A percentile compares a stretch with the other conserved stretches of the same genome.
These are phyloP conservation scores for Psococerastis gibbosa DNA, from an alignment of 2,888 invertebrate genomes.

Conservation along the genomic window DNA sequence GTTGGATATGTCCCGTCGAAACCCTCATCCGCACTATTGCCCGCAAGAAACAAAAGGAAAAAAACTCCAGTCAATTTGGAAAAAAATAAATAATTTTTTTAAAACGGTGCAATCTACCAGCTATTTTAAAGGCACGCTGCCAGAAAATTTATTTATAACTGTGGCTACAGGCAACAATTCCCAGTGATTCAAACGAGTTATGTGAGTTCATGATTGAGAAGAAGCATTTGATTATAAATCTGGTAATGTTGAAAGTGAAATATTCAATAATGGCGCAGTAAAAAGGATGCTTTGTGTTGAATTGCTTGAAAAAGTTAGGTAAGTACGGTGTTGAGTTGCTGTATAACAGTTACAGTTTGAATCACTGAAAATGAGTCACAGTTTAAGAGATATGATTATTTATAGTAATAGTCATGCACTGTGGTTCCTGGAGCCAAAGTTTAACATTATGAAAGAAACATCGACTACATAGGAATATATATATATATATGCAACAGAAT, in stretches of 20 bases:
- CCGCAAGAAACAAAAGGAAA: slow-evolving; percentile 7
- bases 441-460: background rate
- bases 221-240: too few relatives aligned
- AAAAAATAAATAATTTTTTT: slow-evolving; percentile 8
- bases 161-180: slow-evolving; percentile 4
- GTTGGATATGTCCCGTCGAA: slow-evolving; percentile 99
- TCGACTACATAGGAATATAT: background rate
- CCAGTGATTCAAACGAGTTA: background rate
- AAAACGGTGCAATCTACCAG: slow-evolving; percentile 7
- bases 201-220: too few relatives aligned
- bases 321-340: too few relatives aligned
- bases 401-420: too few relatives aligned
- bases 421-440: slow-evolving; percentile 8
- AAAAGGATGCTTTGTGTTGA: too few relatives aligned
- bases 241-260: too few relatives aligned
- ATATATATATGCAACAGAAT: background rate
- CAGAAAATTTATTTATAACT: background rate
- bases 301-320: too few relatives aligned
- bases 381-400: too few relatives aligned
- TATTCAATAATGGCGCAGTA: too few relatives aligned
- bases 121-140: slow-evolving; percentile 1
- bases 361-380: background rate
- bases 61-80: slow-evolving; percentile 8
- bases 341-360: background rate
- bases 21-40: slow-evolving; percentile 92